Percentiles rank a stretch among this genome's conserved stretches.
Conservation (phyloP, 2,888 invertebrate genomes). For the Sepioteuthis lessoniana region DNA sequence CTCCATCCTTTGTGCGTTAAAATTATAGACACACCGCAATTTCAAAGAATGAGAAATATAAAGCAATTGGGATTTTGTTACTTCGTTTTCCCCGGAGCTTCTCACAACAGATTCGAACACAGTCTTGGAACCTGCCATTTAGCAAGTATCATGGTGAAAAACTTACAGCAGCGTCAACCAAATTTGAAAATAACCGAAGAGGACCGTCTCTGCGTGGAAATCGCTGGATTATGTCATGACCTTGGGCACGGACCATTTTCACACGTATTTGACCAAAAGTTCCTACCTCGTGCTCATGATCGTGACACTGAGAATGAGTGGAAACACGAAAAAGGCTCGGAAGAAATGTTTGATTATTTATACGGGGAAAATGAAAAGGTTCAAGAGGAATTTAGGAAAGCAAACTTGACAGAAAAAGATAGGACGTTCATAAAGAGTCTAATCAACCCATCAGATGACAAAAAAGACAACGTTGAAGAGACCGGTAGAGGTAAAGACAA, state of each 20-base stretch:
- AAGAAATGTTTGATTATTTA: conserved; percentile 76
- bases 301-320: conserved; percentile 62
- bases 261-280: conserved; percentile 80
- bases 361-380: conserved; percentile 73
- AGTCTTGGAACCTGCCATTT: conserved; percentile 78
- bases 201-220: conserved; percentile 78
- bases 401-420: conserved; percentile 71
- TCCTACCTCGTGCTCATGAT: conserved; percentile 70
- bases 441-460: no score
- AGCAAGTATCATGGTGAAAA: conserved; percentile 65
- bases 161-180: conserved; percentile 71
- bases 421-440: conserved; percentile 77
- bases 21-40: conserved; percentile 80
- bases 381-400: conserved; percentile 66
- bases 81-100: conserved; percentile 77
- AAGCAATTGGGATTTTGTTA: conserved; percentile 79
- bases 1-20: conserved; percentile 77
- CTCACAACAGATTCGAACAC: conserved; percentile 80
- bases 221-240: conserved; percentile 83
- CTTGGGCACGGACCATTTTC: conserved; percentile 82
- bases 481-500: conserved; percentile 72
- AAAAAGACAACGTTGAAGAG: conserved; percentile 34
- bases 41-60: conserved; percentile 80
- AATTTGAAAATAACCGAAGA: conserved; percentile 75
- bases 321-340: conserved; percentile 78